Percentiles rank a stretch among this genome's conserved stretches.
phyloP scores from a whole-genome alignment of 2,113 vertebrate genomes.

The Cranoglanis bouderius region DNA sequence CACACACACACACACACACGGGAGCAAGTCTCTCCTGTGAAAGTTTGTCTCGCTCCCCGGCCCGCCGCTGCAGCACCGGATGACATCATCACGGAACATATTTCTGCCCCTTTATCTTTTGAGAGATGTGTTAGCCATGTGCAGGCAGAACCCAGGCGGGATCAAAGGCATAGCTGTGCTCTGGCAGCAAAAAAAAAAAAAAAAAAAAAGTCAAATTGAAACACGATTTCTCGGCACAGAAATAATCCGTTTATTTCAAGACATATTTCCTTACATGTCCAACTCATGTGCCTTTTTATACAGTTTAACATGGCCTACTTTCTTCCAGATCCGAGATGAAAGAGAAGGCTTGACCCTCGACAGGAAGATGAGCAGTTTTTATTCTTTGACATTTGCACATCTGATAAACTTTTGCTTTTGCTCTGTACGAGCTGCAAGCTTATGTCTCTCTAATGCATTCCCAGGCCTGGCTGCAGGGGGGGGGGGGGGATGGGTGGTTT shows the following conservation, averaged over 20 bases:
- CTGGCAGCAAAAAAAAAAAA: constrained; percentile 57
- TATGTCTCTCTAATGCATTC: constrained; percentile 74
- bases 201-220: constrained; percentile 70
- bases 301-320: constrained; percentile 58
- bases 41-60: constrained; percentile 72
- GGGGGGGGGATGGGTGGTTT: constrained; percentile 58
- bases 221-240: constrained; percentile 74
- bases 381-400: constrained; percentile 17
- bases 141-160: constrained; percentile 63
- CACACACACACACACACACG: constrained; percentile 36
- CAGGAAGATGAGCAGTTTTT: constrained; percentile 28
- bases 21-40: constrained; percentile 61
- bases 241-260: constrained; percentile 78
- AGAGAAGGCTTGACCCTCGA: constrained; percentile 13
- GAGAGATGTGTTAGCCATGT: constrained; percentile 80
- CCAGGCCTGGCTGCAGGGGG: constrained; percentile 84
- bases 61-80: constrained; percentile 62
- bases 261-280: constrained; percentile 71
- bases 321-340: constrained; percentile 52
- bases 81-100: constrained; percentile 78
- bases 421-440: neutral
- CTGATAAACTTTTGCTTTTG: constrained; percentile 18
- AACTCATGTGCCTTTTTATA: constrained; percentile 55
- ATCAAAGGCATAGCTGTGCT: constrained; percentile 76
- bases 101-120: constrained; percentile 79